phyloP scores from a whole-genome alignment of 2,113 vertebrate genomes.

The Neotragus moschatus region DNA sequence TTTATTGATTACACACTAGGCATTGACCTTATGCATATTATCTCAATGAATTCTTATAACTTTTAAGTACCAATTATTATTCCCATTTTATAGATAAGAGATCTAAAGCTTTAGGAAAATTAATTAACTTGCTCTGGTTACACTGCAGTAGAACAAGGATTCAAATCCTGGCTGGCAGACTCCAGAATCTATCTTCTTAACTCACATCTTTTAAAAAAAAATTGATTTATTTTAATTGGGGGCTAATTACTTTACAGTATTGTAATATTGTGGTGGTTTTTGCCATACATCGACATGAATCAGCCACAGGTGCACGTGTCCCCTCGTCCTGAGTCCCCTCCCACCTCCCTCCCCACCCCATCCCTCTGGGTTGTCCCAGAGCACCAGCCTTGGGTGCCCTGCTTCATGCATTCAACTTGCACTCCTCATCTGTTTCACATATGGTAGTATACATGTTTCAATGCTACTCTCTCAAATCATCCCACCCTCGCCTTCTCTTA shows the following conservation, averaged over 20 bases:
- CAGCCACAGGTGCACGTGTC: neutral
- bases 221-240: neutral
- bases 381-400: neutral
- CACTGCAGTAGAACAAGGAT: neutral
- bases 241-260: neutral
- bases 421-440: neutral
- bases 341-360: neutral
- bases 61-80: neutral
- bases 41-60: neutral
- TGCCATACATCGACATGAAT: neutral
- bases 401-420: neutral
- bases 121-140: neutral
- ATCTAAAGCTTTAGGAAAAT: conserved; percentile 18
- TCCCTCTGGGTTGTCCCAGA: neutral
- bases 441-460: neutral
- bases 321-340: neutral
- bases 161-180: neutral
- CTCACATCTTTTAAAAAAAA: neutral
- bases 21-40: neutral
- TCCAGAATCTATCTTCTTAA: neutral
- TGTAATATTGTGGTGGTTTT: neutral
- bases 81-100: neutral
- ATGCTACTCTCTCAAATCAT: neutral
- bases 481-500: neutral
- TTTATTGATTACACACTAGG: neutral